phyloP scores from a whole-genome alignment of 2,113 vertebrate genomes.

The Hoplias malabaricus region DNA sequence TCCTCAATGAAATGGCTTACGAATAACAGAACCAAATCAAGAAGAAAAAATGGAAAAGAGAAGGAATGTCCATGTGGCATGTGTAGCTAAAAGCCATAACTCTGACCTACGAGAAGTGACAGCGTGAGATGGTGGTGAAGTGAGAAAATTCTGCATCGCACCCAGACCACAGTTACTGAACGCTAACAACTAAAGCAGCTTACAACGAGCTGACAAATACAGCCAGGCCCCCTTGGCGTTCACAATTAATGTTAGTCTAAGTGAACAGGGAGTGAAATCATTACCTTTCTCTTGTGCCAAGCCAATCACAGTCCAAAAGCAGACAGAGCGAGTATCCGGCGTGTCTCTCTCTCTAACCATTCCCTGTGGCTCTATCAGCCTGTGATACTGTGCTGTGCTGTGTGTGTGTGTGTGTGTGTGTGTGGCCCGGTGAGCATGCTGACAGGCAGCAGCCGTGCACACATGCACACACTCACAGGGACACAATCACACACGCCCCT shows the following conservation, averaged over 20 bases:
- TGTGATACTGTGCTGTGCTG: neutral
- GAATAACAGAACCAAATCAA: conserved; percentile 8
- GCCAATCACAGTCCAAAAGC: neutral
- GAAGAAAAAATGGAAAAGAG: conserved; percentile 10
- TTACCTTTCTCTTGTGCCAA: conserved; percentile 19
- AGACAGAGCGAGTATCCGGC: neutral
- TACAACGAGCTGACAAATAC: neutral
- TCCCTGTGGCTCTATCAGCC: neutral
- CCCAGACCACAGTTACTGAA: neutral
- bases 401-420: conserved; percentile 1
- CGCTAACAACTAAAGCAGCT: neutral
- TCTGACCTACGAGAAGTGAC: conserved; percentile 7
- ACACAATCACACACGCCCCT: conserved; percentile 9
- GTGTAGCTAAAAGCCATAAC: conserved; percentile 3
- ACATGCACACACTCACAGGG: conserved; percentile 14
- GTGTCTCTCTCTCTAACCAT: neutral
- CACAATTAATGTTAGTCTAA: neutral
- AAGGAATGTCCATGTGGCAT: neutral
- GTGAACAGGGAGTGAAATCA: neutral
- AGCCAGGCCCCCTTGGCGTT: neutral
- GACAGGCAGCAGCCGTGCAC: conserved; percentile 7
- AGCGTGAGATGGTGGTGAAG: neutral
- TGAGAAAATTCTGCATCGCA: neutral
- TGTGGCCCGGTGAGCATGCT: conserved; percentile 16
- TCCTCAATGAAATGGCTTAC: neutral